These are phyloP conservation scores for Oreochromis spilurus DNA, from an alignment of 2,113 vertebrate species.

Conservation along the genomic window DNA sequence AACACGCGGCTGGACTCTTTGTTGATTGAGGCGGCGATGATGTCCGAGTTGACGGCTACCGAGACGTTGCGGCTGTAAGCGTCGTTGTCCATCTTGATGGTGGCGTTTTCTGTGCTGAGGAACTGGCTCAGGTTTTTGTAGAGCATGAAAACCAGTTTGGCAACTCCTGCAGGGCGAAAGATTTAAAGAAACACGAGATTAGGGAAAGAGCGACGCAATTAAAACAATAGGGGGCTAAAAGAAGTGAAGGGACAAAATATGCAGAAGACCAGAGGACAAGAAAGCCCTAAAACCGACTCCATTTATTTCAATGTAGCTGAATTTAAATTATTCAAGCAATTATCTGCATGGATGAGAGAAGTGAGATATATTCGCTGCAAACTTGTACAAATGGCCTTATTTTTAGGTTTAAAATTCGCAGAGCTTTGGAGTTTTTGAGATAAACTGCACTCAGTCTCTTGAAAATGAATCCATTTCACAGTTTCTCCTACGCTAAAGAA, in stretches of 20 bases:
- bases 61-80: slow-evolving; percentile 84
- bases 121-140: slow-evolving; percentile 97
- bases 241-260: neutral
- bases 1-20: slow-evolving; percentile 98
- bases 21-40: slow-evolving; percentile 97
- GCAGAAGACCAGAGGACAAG: neutral
- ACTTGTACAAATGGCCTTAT: neutral
- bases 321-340: neutral
- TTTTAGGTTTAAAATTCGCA: neutral
- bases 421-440: neutral
- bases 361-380: neutral
- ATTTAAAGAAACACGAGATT: neutral
- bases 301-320: neutral
- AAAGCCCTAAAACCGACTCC: neutral
- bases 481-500: neutral
- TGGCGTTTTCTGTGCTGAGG: slow-evolving; percentile 93
- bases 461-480: neutral
- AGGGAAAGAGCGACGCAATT: neutral
- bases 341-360: neutral
- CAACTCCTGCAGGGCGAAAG: slow-evolving; percentile 75
- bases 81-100: slow-evolving; percentile 87
- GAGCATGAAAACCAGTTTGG: slow-evolving; percentile 97
- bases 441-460: neutral
- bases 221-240: neutral
- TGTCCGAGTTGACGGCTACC: slow-evolving; percentile 91